phyloP scores from a whole-genome alignment of 2,113 vertebrate species.

The Oryzias celebensis region DNA sequence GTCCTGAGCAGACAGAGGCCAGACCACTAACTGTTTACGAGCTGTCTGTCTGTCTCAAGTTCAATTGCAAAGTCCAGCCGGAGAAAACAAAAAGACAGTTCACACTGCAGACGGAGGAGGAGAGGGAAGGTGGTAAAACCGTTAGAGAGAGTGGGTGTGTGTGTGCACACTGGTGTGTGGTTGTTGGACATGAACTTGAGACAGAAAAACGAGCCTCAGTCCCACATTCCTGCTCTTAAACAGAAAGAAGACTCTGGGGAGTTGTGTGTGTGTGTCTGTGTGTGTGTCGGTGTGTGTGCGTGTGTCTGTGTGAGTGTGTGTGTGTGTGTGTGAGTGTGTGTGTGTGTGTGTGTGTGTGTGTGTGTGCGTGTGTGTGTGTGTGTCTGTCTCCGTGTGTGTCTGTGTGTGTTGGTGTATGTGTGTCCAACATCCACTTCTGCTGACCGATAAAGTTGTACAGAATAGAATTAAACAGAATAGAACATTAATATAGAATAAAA shows the following conservation, averaged over 20 bases:
- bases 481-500: conserved; percentile 19
- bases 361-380: no score
- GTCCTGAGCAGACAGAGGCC: conserved; percentile 75
- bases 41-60: conserved; percentile 82
- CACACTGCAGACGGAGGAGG: conserved; percentile 44
- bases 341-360: no score
- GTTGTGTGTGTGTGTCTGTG: conserved; percentile 25
- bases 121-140: conserved; percentile 45
- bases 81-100: conserved; percentile 63
- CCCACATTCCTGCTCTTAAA: conserved; percentile 63
- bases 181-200: conserved; percentile 70
- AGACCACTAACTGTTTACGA: conserved; percentile 81
- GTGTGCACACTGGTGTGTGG: background rate
- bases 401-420: background rate
- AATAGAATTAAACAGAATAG: conserved; percentile 4
- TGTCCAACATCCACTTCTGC: conserved; percentile 5
- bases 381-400: no score
- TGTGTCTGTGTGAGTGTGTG: no score
- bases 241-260: conserved; percentile 48
- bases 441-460: conserved; percentile 8
- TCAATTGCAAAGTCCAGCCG: conserved; percentile 79
- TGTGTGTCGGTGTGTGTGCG: conserved; percentile 4
- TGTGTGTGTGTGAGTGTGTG: no score
- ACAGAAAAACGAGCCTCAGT: conserved; percentile 49
- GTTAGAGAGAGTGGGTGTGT: conserved; percentile 9